Evolutionary conservation across 2,888 invertebrate species (phyloP), one percentile per base, ranked within the genome.

Genomic region (Periphyllus acericola): DNA sequence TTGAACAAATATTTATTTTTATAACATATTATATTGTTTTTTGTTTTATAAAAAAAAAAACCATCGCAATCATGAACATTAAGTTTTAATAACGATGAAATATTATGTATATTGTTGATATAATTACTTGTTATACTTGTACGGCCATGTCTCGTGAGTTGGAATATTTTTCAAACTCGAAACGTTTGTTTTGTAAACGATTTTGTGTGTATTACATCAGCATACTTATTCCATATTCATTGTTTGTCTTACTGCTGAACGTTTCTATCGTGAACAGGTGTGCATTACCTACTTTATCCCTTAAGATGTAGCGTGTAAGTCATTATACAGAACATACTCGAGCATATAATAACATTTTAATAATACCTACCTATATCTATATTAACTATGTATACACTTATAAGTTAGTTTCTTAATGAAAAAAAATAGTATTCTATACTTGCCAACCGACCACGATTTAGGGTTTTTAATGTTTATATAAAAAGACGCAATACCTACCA

Each of bases 1-100:
- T 68, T 9, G 5, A 66, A 68, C 3, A 80, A n/a, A 66, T 40
- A 80, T 66, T 80, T 80, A 80, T 80, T 80, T 80, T 80, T 80
- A 74, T 55, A 74, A 46, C 32, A 32, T 32, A 82, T 25, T 32
- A 25, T 55, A 46, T 34, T 52, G 52, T n/a, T 46, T 71, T 46
- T 46, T 82, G 72, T 74, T 40, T n/a, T 9, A 36, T 29, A 40
- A 19, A 55, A 8, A 66, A 80, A 46, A 46, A 1, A 14, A 46
- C 14, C 11, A 46, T 36, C 46, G 32, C 46, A 19, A 74, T 74
- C 21, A n/a, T 60, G 36, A n/a, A 55, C n/a, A 74, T 36, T 74
- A 36, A 55, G 52, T 60, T 74, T 55, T 74, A 74, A 55, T 72
- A 83, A 36, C 3, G 36, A 72, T 72, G 11, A 52, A 83, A 55